A percentile compares a stretch with the other conserved stretches of the same genome.
phyloP scores from a whole-genome alignment of 2,888 invertebrate species.

The Adelognathus sp. region DNA sequence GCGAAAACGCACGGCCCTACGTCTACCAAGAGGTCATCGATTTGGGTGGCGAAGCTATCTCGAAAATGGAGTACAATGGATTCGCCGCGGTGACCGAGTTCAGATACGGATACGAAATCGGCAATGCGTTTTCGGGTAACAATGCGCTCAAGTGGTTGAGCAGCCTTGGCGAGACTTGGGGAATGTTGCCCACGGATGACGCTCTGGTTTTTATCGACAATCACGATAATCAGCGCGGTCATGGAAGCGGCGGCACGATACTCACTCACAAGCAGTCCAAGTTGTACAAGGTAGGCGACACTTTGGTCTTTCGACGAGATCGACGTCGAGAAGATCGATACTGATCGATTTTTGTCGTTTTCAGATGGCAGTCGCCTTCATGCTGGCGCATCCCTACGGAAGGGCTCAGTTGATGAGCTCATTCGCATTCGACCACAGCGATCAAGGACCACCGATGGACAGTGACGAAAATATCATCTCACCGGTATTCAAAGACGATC shows the following conservation, averaged over 20 bases:
- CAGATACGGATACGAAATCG: conserved; percentile 83
- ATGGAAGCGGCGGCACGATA: conserved; percentile 84
- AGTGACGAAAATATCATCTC: conserved; percentile 85
- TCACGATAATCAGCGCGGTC: conserved; percentile 94
- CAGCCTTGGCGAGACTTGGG: conserved; percentile 88
- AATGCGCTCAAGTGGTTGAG: conserved; percentile 86
- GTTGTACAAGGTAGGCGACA: conserved; percentile 84
- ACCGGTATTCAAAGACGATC: conserved; percentile 86
- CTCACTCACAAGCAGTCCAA: conserved; percentile 87
- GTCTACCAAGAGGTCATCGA: conserved; percentile 91
- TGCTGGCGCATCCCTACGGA: conserved; percentile 93
- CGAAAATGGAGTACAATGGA: conserved; percentile 79
- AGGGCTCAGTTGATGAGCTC: conserved; percentile 92
- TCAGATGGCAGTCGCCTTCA: conserved; percentile 90
- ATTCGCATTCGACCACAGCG: conserved; percentile 84
- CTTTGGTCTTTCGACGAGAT: background rate
- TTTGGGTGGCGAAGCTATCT: conserved; percentile 82
- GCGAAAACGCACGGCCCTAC: conserved; percentile 85
- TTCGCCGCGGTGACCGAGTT: conserved; percentile 91
- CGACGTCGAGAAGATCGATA: no score
- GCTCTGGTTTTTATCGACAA: conserved; percentile 93
- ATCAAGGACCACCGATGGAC: conserved; percentile 87
- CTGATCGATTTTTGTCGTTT: no score
- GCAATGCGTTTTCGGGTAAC: conserved; percentile 83
- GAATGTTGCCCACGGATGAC: conserved; percentile 84